Base-by-base conservation (phyloP, 1,140 invertebrate species). In the Schmidtea mediterranea region DNA sequence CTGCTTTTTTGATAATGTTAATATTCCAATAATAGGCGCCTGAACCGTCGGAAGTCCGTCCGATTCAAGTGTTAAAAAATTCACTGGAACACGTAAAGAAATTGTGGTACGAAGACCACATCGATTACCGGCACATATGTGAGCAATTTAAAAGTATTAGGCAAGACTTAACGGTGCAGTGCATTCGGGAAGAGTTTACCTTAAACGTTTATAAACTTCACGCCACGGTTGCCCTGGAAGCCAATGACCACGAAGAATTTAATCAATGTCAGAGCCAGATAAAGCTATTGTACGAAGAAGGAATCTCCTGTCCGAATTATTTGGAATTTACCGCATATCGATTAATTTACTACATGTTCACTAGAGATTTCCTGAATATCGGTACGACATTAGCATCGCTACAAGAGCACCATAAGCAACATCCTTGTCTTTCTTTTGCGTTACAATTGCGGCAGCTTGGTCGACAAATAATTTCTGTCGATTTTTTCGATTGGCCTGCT, bases 211-310 rank as follows among this genome's bases (percentile, higher is more conserved):
- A 97, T 69, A 89, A 97, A 71, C 92, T 83, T 1, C 89, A 97
- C 72, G 89, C 84, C 9, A 71, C 84, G 49, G 84, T 95, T 59
- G 87, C 87, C 46, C 71, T 95, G 60, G 87, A 95, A 24, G 47
- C 19, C 6, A 80, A 82, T 39, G 89, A 97, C 62, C 83, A 90
- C 63, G 84, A 89, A 62, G 89, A 95, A 63, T 95, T 94, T 60
- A 95, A 95, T 71, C 89, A 95, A 62, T 95, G 89, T 64, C 89
- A 95, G 68, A 89, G 84, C 36, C 89, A 95, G 68, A 68, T 97
- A 22, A 81, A 82, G 71, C 78, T 82, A 70, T 70, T 97, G 9
- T 94, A 65, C 51, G 49, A 54, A 36, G 58, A 49, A 5, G 48
- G 59, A 36, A 63, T 71, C 53, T 62, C 77, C 22, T 76, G 75